Evolutionary conservation across 2,797 vertebrate species (phyloP).

Genomic region (Poeciliopsis infans): DNA sequence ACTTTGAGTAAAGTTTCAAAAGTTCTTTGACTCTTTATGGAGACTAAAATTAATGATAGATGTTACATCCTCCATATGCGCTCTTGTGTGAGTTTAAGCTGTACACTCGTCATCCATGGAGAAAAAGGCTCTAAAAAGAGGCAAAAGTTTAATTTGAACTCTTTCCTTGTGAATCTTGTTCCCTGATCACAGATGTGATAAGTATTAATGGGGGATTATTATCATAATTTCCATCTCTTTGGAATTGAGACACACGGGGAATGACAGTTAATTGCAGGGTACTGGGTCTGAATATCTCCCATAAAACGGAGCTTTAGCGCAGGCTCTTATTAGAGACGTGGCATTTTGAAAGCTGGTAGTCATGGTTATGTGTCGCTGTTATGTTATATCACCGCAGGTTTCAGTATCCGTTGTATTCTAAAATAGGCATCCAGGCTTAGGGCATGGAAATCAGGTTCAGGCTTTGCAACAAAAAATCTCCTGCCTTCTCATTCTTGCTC

Average conservation of each 20-base stretch:
- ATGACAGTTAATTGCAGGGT: slow-evolving; percentile 70
- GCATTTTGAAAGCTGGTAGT: slow-evolving; percentile 63
- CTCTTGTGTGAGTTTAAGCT: background rate
- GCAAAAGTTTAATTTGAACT: slow-evolving; percentile 44
- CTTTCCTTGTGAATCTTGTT: slow-evolving; percentile 48
- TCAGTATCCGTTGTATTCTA: slow-evolving; percentile 44
- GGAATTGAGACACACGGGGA: slow-evolving; percentile 62
- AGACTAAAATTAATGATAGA: background rate
- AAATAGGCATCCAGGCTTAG: slow-evolving; percentile 38
- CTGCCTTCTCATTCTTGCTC: slow-evolving; percentile 24
- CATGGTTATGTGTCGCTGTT: slow-evolving; percentile 55
- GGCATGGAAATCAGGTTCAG: slow-evolving; percentile 51
- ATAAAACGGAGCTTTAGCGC: slow-evolving; percentile 56
- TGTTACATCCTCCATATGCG: background rate
- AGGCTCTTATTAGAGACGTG: slow-evolving; percentile 56
- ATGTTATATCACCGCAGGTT: slow-evolving; percentile 52
- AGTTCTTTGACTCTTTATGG: slow-evolving; percentile 9
- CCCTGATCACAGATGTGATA: slow-evolving; percentile 57
- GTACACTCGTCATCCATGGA: slow-evolving; percentile 2
- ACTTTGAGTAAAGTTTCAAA: background rate
- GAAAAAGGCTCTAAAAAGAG: slow-evolving; percentile 28
- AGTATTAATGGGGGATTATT: slow-evolving; percentile 67
- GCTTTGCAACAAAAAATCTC: slow-evolving; percentile 43
- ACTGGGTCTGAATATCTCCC: slow-evolving; percentile 53
- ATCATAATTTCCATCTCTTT: slow-evolving; percentile 64